Conservation (phyloP, 2,113 vertebrate genomes). For the Dolichotis patagonum region DNA sequence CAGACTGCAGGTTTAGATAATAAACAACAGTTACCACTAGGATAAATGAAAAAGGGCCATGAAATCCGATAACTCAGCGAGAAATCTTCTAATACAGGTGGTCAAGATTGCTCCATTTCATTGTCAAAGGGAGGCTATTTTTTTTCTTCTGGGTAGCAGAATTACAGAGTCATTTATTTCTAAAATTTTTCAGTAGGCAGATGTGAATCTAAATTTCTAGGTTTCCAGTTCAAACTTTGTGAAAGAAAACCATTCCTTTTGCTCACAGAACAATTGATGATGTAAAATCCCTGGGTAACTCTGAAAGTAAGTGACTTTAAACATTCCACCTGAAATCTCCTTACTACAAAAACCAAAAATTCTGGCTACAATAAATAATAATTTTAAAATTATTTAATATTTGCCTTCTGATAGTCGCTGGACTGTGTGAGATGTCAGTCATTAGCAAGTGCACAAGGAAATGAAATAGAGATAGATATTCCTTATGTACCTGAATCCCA, state of each 20-base stretch:
- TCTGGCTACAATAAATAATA: background rate
- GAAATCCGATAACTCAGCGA: conserved; percentile 70
- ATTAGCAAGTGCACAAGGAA: background rate
- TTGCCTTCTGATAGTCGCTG: background rate
- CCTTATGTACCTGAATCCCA: background rate
- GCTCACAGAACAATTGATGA: background rate
- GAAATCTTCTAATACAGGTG: conserved; percentile 76
- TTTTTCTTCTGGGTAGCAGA: conserved; percentile 75
- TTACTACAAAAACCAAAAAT: background rate
- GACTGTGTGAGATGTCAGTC: background rate
- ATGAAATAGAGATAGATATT: background rate
- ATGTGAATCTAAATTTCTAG: conserved; percentile 38
- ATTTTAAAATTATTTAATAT: background rate
- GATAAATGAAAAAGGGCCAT: conserved; percentile 62
- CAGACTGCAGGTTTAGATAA: conserved; percentile 73
- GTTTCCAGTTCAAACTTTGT: conserved; percentile 19
- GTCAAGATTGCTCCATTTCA: conserved; percentile 64
- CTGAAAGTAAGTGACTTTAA: background rate
- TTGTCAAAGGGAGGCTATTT: conserved; percentile 69
- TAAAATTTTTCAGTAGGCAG: conserved; percentile 67
- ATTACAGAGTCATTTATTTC: conserved; percentile 69
- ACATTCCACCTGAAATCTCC: background rate
- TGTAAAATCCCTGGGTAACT: background rate
- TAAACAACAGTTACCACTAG: conserved; percentile 77
- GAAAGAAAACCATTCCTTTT: conserved; percentile 37